Percentiles rank a stretch among this genome's conserved stretches.
phyloP scores from a whole-genome alignment of 2,797 vertebrate genomes.

The Toxotes lorentzi region DNA sequence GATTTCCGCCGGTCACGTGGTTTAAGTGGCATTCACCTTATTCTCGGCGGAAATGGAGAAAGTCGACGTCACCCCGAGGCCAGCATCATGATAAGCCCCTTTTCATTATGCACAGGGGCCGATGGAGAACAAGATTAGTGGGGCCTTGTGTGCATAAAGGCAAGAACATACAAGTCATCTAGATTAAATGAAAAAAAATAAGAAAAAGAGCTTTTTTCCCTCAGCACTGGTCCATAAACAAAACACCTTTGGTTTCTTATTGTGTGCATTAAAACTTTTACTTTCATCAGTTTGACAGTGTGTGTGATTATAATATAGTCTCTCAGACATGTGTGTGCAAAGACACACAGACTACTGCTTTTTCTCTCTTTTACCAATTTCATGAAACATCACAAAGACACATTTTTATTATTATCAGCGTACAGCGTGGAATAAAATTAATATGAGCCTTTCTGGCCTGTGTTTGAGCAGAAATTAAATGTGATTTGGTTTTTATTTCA shows the following conservation, averaged over 20 bases:
- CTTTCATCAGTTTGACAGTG: conserved; percentile 54
- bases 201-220: conserved; percentile 55
- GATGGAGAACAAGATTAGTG: conserved; percentile 82
- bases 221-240: conserved; percentile 52
- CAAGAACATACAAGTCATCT: conserved; percentile 77
- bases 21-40: conserved; percentile 79
- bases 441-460: neutral
- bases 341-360: neutral
- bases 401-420: neutral
- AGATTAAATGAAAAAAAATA: conserved; percentile 71
- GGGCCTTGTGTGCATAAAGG: conserved; percentile 75
- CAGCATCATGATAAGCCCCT: conserved; percentile 82
- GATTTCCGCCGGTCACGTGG: conserved; percentile 77
- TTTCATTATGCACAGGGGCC: conserved; percentile 85
- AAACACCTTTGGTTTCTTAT: conserved; percentile 70
- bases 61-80: conserved; percentile 83
- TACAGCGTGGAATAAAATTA: neutral
- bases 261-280: conserved; percentile 67
- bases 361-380: conserved; percentile 6
- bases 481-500: conserved; percentile 2
- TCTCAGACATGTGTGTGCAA: conserved; percentile 2
- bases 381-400: conserved; percentile 19
- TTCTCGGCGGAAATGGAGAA: conserved; percentile 71
- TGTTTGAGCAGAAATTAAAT: neutral
- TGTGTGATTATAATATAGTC: neutral